Percentiles rank a stretch among this genome's conserved stretches.
Evolutionary conservation across 64 coral and sea anemone genomes (phyloP).

Genomic region (Stylophora pistillata): DNA sequence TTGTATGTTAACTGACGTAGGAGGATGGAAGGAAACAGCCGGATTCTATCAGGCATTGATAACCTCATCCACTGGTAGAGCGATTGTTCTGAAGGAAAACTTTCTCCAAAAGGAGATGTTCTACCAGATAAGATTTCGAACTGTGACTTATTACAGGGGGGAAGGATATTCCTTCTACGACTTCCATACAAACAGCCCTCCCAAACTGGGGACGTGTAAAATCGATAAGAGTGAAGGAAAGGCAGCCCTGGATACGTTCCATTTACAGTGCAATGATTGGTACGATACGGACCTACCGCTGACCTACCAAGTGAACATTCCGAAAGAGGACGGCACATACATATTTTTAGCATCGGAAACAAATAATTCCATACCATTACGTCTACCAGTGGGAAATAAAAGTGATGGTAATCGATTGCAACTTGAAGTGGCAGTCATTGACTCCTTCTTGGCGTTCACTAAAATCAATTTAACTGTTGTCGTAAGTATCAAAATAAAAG

Average conservation of each 20-base stretch:
- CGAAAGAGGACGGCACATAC: neutral
- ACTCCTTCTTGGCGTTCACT: neutral
- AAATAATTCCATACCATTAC: neutral
- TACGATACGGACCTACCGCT: neutral
- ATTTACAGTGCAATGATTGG: neutral
- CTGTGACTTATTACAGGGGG: neutral
- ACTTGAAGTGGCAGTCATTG: neutral
- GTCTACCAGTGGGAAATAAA: constrained; percentile 9
- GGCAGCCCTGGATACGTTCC: neutral
- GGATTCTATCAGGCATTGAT: neutral
- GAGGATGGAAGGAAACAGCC: neutral
- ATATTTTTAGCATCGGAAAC: neutral
- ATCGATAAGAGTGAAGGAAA: neutral
- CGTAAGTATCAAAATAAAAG: neutral
- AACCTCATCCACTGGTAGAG: neutral
- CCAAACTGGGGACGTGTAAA: neutral
- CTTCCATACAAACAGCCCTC: neutral
- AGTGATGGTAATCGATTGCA: neutral
- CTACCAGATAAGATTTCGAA: neutral
- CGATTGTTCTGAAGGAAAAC: constrained; percentile 4
- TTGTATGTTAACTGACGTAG: neutral
- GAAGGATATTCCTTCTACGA: neutral
- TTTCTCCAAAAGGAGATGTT: neutral
- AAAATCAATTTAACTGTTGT: neutral
- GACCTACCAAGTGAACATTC: neutral